Conservation (phyloP, 1,140 invertebrate genomes). For the Penaeus indicus region DNA sequence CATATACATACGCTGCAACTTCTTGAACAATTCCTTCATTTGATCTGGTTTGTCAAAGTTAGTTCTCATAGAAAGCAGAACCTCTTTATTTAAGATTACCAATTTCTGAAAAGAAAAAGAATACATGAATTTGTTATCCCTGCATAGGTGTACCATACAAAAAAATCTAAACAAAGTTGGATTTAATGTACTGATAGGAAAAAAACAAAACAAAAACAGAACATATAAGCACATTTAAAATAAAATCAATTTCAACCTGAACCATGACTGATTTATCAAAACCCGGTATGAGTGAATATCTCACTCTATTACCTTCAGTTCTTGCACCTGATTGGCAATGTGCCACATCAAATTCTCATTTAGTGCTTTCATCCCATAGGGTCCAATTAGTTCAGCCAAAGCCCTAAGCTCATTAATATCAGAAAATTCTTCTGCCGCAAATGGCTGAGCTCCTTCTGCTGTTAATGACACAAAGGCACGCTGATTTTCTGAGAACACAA, state of each 20-base stretch:
- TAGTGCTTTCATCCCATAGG: constrained; percentile 97
- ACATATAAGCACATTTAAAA: background rate
- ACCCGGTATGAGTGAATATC: background rate
- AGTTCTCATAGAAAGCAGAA: constrained; percentile 88
- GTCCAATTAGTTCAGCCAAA: constrained; percentile 96
- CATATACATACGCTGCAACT: constrained; percentile 75
- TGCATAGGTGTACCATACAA: no score
- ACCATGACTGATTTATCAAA: background rate
- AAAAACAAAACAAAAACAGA: background rate
- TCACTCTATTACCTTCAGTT: constrained; percentile 76
- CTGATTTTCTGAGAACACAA: constrained; percentile 96
- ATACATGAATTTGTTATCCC: no score
- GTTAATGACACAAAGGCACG: constrained; percentile 95
- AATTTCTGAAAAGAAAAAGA: constrained; percentile 76
- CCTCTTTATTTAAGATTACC: constrained; percentile 92
- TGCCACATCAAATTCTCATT: constrained; percentile 99
- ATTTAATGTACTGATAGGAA: no score
- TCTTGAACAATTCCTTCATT: constrained; percentile 98
- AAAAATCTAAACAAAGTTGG: no score
- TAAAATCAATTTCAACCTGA: background rate
- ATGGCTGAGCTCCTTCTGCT: constrained; percentile 88
- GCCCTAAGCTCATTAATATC: constrained; percentile 97
- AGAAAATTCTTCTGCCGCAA: constrained; percentile 98
- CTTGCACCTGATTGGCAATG: constrained; percentile 96
- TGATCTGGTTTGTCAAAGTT: constrained; percentile 97